Evolutionary conservation across 2,888 invertebrate genomes (phyloP).

Genomic region (Apodemia duryi): DNA sequence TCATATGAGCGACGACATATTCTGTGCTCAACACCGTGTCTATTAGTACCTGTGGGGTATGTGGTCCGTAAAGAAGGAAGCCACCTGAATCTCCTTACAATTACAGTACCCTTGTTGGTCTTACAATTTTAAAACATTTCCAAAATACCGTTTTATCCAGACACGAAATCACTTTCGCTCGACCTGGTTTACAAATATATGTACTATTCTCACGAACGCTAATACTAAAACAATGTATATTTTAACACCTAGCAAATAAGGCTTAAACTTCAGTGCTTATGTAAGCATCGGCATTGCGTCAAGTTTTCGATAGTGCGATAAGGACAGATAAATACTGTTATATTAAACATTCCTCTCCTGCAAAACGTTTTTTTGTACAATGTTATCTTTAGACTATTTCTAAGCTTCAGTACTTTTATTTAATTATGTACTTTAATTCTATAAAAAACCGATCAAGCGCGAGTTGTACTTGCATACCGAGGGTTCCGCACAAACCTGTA

Average conservation of each 20-base stretch:
- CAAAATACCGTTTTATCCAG: conserved; percentile 38
- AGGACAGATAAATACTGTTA: not conserved
- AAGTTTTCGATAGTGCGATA: conserved; percentile 17
- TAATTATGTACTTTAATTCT: too few species aligned
- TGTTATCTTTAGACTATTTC: not conserved
- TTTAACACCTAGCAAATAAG: conserved; percentile 18
- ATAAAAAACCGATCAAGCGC: too few species aligned
- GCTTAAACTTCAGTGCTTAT: conserved; percentile 3
- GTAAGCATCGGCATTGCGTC: conserved; percentile 28
- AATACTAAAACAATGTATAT: conserved; percentile 11
- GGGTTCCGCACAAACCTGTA: too few species aligned
- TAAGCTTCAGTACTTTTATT: too few species aligned
- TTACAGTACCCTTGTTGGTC: not conserved
- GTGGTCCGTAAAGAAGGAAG: too few species aligned
- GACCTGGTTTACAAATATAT: conserved; percentile 45
- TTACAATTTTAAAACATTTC: conserved; percentile 21
- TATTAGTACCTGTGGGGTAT: too few species aligned
- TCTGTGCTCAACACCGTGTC: too few species aligned
- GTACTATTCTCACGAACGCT: conserved; percentile 35
- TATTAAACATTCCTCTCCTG: not conserved
- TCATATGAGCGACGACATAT: too few species aligned
- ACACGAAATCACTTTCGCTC: conserved; percentile 50
- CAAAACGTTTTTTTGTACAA: not conserved
- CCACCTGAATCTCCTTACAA: too few species aligned
- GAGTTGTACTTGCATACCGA: too few species aligned